phyloP scores from a whole-genome alignment of 1,140 invertebrate species.

The Scylla paramamosain region DNA sequence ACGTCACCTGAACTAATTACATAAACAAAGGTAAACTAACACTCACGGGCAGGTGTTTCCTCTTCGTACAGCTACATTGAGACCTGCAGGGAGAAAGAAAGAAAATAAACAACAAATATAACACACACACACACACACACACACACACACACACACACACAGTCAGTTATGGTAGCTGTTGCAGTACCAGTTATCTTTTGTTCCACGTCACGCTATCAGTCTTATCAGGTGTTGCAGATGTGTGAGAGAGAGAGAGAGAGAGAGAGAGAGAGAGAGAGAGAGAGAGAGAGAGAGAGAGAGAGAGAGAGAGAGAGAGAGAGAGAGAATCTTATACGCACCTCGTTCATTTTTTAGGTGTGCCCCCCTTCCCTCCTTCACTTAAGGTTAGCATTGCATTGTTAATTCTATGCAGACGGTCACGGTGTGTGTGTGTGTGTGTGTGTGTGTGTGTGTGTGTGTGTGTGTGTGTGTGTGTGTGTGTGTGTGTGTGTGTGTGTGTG shows the following conservation, averaged over 20 bases:
- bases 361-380: not conserved
- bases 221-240: not conserved
- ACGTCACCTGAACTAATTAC: not conserved
- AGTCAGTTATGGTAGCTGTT: not conserved
- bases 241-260: not conserved
- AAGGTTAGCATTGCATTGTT: not conserved
- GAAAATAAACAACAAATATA: not conserved
- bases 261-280: no score
- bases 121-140: slow-evolving; percentile 32
- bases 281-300: no score
- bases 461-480: no score
- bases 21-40: not conserved
- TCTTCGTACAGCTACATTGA: not conserved
- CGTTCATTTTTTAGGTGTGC: not conserved
- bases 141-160: not conserved
- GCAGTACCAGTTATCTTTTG: not conserved
- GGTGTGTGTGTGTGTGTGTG: slow-evolving; percentile 18
- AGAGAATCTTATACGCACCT: not conserved
- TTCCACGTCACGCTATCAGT: not conserved
- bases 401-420: not conserved
- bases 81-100: not conserved
- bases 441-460: not conserved
- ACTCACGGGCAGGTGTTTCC: not conserved
- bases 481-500: no score
- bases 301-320: slow-evolving; percentile 16